A percentile compares a stretch with the other conserved stretches of the same genome.
Conservation (phyloP, 2,888 invertebrate species). For the Plebejus melissa region DNA sequence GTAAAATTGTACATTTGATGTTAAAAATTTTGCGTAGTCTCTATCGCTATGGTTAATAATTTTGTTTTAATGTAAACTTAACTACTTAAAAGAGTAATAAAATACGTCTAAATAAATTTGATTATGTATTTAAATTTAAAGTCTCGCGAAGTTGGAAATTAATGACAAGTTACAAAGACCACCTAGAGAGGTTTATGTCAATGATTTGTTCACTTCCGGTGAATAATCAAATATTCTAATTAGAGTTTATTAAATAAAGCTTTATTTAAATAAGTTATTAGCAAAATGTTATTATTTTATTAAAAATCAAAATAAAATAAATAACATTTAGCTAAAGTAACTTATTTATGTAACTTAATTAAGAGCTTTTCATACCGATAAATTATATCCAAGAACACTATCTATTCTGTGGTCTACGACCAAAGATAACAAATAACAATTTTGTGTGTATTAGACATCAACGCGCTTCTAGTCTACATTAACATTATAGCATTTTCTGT, state of each 20-base stretch:
- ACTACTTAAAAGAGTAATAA: neutral
- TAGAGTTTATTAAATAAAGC: neutral
- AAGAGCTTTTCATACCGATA: too few species aligned
- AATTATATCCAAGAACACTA: too few species aligned
- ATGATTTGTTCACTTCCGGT: neutral
- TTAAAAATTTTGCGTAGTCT: neutral
- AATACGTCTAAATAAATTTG: neutral
- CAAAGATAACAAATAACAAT: conserved; percentile 1
- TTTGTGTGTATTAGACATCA: conserved; percentile 62
- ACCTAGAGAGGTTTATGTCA: neutral
- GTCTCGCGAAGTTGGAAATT: neutral
- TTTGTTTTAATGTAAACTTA: neutral
- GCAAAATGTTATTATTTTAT: neutral
- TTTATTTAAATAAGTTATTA: neutral
- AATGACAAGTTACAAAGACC: neutral
- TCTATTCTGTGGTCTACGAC: neutral
- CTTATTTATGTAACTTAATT: neutral
- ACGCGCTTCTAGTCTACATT: conserved; percentile 46
- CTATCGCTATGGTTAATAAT: neutral
- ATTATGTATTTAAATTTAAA: neutral
- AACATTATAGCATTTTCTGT: neutral
- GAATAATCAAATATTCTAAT: neutral
- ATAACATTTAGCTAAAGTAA: neutral
- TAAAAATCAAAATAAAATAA: neutral
- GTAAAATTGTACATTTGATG: neutral